These are phyloP conservation scores for Pemphigus obesinymphae DNA, from an alignment of 1,140 invertebrate genomes.

Conservation along the genomic window DNA sequence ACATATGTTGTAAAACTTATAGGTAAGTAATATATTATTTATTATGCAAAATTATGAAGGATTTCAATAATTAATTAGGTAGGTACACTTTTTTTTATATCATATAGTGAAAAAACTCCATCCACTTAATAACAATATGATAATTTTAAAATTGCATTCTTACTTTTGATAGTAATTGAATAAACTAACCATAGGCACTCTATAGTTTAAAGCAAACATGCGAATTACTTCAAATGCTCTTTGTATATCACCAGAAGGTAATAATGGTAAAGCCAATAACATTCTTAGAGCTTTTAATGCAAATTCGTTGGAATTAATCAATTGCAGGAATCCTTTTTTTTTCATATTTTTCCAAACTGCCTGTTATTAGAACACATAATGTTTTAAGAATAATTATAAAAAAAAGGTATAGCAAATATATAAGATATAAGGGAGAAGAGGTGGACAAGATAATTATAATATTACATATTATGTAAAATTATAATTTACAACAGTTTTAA, in stretches of 20 bases:
- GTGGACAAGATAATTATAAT: background rate
- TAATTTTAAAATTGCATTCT: background rate
- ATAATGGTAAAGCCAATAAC: background rate
- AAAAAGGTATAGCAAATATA: no score
- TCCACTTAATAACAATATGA: no score
- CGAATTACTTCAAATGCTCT: background rate
- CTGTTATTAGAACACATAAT: no score
- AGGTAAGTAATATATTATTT: no score
- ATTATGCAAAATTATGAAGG: no score
- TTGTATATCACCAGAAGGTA: background rate
- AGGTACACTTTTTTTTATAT: no score
- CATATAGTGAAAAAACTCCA: no score
- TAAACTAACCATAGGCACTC: background rate
- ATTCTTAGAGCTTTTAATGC: background rate
- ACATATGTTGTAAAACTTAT: no score
- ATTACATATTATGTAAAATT: background rate
- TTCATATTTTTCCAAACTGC: background rate
- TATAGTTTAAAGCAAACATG: background rate
- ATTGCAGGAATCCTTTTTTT: background rate
- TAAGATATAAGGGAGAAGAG: no score
- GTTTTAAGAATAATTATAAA: no score
- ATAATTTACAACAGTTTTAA: no score
- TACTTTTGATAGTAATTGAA: background rate
- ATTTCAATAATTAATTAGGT: no score
- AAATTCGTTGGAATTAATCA: background rate